Conservation (phyloP, 2,797 vertebrate species). For the Iguana delicatissima region DNA sequence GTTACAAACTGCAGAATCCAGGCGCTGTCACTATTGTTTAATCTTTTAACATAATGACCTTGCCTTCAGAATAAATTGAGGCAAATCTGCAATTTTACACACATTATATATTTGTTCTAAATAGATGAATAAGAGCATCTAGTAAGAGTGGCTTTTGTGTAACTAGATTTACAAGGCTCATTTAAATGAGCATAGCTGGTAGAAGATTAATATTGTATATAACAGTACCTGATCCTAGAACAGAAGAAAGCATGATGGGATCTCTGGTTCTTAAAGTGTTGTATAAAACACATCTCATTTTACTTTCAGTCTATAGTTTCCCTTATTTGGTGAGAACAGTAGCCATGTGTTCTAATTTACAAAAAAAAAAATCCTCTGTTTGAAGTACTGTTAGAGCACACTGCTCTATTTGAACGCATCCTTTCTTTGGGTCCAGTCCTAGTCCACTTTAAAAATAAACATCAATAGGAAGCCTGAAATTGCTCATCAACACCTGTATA, state of each 20-base stretch:
- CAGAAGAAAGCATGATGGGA: background rate
- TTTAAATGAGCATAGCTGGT: background rate
- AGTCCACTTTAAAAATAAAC: background rate
- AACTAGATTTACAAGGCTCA: background rate
- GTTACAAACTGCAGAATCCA: background rate
- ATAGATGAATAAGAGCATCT: too few relatives aligned
- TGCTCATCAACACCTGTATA: background rate
- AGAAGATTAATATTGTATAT: background rate
- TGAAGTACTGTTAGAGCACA: background rate
- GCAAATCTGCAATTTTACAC: background rate
- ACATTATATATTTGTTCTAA: background rate
- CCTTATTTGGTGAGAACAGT: background rate
- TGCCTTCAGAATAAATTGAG: background rate
- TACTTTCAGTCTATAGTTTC: background rate
- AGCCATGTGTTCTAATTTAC: background rate
- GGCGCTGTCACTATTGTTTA: background rate
- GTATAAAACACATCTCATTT: background rate
- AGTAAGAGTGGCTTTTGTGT: background rate
- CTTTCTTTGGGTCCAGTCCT: background rate
- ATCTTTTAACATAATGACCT: background rate
- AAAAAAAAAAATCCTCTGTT: background rate
- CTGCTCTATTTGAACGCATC: too few relatives aligned
- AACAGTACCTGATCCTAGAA: background rate
- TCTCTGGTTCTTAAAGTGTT: background rate
- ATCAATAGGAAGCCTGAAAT: background rate